Evolutionary conservation across 2,888 invertebrate genomes (phyloP).

Genomic region (Biston betularia): DNA sequence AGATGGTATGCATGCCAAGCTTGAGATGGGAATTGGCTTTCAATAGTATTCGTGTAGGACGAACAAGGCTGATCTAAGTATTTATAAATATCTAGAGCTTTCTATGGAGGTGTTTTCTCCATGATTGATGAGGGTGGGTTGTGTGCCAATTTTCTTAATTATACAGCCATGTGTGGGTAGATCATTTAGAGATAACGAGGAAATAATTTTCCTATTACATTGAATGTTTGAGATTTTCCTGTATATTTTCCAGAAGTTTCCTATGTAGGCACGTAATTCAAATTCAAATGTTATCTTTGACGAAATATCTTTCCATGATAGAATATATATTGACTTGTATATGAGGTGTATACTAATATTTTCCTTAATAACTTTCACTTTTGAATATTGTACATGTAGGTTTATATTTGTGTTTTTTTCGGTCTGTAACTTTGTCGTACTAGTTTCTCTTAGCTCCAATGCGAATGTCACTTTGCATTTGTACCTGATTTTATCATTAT

Average conservation of each 20-base stretch:
- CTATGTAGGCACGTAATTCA: neutral
- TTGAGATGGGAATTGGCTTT: neutral
- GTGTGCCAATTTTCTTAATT: conserved; percentile 15
- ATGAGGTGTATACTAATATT: neutral
- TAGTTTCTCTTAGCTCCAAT: no score
- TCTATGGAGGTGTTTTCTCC: neutral
- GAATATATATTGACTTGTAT: no score
- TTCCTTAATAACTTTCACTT: no score
- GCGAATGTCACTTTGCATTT: no score
- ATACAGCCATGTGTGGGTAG: neutral
- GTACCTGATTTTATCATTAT: no score
- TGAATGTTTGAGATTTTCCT: conserved; percentile 6
- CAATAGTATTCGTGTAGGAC: neutral
- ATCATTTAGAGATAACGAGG: conserved; percentile 13
- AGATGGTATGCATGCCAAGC: no score
- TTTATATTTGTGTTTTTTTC: no score
- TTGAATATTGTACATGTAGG: no score
- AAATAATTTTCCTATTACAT: conserved; percentile 14
- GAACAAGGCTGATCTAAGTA: neutral
- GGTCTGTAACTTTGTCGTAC: no score
- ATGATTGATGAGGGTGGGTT: conserved; percentile 12
- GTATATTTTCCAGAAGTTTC: neutral
- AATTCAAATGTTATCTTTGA: neutral
- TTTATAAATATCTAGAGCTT: neutral
- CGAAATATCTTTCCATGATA: neutral